A percentile compares a stretch with the other conserved stretches of the same genome.
Evolutionary conservation across 2,888 invertebrate species (phyloP).

Genomic region (Smittia aterrima): DNA sequence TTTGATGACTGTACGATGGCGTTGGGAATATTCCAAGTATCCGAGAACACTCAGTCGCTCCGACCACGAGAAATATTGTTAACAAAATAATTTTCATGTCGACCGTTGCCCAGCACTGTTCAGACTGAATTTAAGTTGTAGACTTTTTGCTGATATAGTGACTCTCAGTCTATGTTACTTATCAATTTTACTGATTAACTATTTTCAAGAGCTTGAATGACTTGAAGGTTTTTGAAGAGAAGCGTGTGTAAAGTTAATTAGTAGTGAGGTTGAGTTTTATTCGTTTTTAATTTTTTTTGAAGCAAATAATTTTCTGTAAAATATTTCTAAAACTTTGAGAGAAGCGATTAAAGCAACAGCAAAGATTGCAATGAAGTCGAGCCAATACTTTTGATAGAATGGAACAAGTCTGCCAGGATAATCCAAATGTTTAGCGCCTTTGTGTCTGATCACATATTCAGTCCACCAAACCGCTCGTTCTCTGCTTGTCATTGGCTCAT

Average conservation of each 20-base stretch:
- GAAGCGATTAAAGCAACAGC: not conserved
- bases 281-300: not conserved
- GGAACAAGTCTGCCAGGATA: slow-evolving; percentile 8
- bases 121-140: no score
- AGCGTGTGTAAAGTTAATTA: no score
- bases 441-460: slow-evolving; percentile 34
- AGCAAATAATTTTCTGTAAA: not conserved
- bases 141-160: no score
- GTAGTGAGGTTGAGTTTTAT: no score
- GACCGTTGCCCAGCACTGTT: no score
- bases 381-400: slow-evolving; percentile 26
- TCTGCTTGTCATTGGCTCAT: slow-evolving; percentile 31
- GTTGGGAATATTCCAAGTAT: slow-evolving; percentile 51
- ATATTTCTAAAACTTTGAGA: not conserved
- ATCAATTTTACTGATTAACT: no score
- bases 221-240: no score
- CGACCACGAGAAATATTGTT: not conserved
- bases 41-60: not conserved
- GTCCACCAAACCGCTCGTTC: slow-evolving; percentile 28
- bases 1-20: slow-evolving; percentile 50
- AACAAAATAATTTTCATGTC: no score
- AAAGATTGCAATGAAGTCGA: slow-evolving; percentile 17
- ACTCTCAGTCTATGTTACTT: no score
- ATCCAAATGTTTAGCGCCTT: slow-evolving; percentile 18
- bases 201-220: no score